phyloP scores from a whole-genome alignment of 2,888 invertebrate species.

The Tipula vernalis region DNA sequence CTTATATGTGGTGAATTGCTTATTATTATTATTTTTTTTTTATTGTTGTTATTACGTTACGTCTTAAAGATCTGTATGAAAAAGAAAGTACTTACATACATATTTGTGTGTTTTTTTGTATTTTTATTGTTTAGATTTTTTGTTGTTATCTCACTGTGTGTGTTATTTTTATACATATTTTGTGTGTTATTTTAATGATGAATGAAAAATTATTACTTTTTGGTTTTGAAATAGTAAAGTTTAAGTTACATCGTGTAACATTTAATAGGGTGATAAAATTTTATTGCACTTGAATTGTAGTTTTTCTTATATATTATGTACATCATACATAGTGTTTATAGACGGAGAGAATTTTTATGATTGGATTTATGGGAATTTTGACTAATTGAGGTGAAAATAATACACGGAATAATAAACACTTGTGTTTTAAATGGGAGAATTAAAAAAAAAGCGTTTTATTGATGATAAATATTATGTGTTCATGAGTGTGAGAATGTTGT shows the following conservation, averaged over 20 bases:
- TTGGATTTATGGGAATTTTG: not conserved
- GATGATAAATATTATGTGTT: not conserved
- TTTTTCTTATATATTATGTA: not conserved
- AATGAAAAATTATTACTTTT: not conserved
- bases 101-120: not conserved
- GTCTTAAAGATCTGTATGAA: not conserved
- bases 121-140: constrained; percentile 4
- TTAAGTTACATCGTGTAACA: constrained; percentile 4
- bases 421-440: not conserved
- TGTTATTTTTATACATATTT: not conserved
- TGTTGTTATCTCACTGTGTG: not conserved
- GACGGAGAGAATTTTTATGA: not conserved
- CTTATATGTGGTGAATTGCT: not conserved
- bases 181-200: constrained; percentile 4
- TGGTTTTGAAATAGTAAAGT: not conserved
- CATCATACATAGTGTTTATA: not conserved
- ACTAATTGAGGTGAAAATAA: constrained; percentile 4
- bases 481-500: not conserved
- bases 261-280: constrained; percentile 4
- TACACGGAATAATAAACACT: not conserved
- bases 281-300: constrained; percentile 4
- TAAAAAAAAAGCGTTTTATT: not conserved
- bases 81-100: not conserved
- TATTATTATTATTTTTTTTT: not conserved
- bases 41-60: not conserved